These are phyloP conservation scores for Macaca mulatta DNA, from an alignment of 2,113 vertebrate genomes.

Conservation along the genomic window DNA sequence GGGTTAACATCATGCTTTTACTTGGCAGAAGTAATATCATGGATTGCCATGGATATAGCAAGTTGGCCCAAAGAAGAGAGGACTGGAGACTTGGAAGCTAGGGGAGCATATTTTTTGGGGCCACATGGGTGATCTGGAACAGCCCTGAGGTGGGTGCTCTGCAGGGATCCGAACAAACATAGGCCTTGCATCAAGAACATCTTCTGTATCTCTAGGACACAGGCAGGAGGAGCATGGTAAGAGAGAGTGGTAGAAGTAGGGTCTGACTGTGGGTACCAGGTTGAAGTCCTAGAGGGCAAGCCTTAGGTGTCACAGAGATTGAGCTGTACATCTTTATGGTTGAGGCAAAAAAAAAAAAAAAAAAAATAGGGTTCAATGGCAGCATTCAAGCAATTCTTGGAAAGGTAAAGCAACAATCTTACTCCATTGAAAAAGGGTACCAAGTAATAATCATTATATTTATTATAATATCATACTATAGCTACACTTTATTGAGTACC, in stretches of 20 bases:
- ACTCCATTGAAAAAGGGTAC: neutral
- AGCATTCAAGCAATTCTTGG: neutral
- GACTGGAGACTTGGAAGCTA: neutral
- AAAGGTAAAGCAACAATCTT: neutral
- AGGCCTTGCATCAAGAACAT: neutral
- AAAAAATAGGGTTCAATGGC: neutral
- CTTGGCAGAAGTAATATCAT: constrained; percentile 37
- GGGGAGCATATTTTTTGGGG: neutral
- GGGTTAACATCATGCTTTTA: constrained; percentile 17
- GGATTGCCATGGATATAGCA: neutral
- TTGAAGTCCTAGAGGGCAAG: neutral
- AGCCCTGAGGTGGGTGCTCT: neutral
- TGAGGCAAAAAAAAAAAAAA: neutral
- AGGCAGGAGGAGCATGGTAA: neutral
- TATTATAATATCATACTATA: neutral
- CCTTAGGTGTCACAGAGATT: neutral
- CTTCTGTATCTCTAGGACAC: neutral
- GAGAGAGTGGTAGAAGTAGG: neutral
- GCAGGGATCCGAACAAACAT: neutral
- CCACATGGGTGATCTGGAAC: neutral
- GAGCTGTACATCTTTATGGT: neutral
- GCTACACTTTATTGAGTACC: neutral
- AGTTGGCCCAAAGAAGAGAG: neutral
- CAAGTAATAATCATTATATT: neutral
- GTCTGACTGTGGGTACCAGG: neutral